phyloP scores from a whole-genome alignment of 2,888 invertebrate genomes.

The Erebia palarica region DNA sequence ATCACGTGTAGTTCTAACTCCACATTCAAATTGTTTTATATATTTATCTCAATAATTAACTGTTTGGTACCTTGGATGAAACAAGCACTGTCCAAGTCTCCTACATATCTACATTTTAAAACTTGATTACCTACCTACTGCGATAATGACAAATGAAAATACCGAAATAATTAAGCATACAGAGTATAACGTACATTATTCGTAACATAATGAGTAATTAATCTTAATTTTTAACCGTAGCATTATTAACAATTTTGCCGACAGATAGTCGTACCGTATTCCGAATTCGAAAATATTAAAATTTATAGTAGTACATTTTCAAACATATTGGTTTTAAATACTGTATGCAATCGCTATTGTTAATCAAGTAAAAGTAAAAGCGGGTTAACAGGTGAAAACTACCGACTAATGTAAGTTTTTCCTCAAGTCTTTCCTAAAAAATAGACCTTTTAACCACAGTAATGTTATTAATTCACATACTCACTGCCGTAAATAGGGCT shows the following conservation, averaged over 20 bases:
- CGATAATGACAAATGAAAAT: not conserved
- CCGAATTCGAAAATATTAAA: not conserved
- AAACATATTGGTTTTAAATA: too few species aligned
- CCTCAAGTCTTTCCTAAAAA: too few species aligned
- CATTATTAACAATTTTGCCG: conserved; percentile 6
- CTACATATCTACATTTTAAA: not conserved
- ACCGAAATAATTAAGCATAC: conserved; percentile 40
- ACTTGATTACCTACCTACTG: not conserved
- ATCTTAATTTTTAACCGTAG: conserved; percentile 8
- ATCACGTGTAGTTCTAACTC: too few species aligned
- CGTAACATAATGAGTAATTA: conserved; percentile 7
- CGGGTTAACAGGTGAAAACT: not conserved
- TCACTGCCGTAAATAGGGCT: too few species aligned
- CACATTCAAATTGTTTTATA: too few species aligned
- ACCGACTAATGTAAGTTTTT: not conserved
- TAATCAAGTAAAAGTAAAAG: not conserved
- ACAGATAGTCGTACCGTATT: not conserved
- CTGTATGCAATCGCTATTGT: too few species aligned
- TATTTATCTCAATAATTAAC: too few species aligned
- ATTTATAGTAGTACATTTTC: not conserved
- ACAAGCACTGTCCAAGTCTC: too few species aligned
- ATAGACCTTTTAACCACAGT: not conserved
- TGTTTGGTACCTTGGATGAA: too few species aligned
- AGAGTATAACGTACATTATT: conserved; percentile 22
- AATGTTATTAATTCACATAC: not conserved